phyloP scores from a whole-genome alignment of 1,140 invertebrate genomes.

The Wiebesia pumilae region DNA sequence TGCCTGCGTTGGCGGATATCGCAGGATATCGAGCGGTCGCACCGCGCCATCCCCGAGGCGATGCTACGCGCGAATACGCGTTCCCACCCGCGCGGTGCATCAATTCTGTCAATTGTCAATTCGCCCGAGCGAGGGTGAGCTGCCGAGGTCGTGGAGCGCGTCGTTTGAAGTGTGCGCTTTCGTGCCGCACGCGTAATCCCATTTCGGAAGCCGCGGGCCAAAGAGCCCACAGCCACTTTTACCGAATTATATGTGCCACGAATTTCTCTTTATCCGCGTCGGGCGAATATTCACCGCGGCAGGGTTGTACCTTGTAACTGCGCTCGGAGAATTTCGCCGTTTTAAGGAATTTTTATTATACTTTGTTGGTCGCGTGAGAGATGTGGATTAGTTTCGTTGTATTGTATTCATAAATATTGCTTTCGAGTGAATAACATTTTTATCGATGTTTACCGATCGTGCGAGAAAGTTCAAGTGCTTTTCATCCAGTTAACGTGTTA shows the following conservation, averaged over 20 bases:
- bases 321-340: not conserved
- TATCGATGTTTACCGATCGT: too few relatives aligned
- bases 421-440: not conserved
- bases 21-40: not conserved
- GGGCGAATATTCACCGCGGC: not conserved
- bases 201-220: conserved; percentile 39
- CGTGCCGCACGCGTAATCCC: conserved; percentile 36
- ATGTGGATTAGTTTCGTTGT: not conserved
- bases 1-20: conserved; percentile 14
- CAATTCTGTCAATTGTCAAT: conserved; percentile 55
- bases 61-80: conserved; percentile 37
- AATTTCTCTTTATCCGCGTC: conserved; percentile 39
- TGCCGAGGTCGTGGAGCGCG: not conserved
- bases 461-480: not conserved
- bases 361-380: not conserved
- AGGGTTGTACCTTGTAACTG: not conserved
- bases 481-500: not conserved
- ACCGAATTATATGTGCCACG: conserved; percentile 48
- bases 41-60: conserved; percentile 5
- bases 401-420: not conserved
- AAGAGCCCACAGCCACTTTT: conserved; percentile 48
- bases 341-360: conserved; percentile 4
- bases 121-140: not conserved
- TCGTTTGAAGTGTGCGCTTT: conserved; percentile 48
- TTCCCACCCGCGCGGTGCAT: conserved; percentile 1